Evolutionary conservation across 1,140 invertebrate species (phyloP).

Genomic region (Drosophila subpulchrella): DNA sequence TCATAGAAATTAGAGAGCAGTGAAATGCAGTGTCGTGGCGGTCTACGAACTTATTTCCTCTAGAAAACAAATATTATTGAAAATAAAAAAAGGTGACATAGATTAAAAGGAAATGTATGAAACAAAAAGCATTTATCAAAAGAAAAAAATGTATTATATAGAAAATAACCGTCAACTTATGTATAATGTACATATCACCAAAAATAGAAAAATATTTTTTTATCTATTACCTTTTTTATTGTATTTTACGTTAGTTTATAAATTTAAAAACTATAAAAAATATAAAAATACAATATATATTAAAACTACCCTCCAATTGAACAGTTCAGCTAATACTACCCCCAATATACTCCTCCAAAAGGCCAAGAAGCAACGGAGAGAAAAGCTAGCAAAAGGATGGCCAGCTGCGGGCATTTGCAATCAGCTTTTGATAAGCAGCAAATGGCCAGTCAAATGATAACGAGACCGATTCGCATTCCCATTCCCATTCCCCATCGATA

Average conservation of each 20-base stretch:
- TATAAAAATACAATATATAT: not conserved
- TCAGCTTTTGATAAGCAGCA: conserved; percentile 81
- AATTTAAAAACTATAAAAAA: not conserved
- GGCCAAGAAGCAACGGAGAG: conserved; percentile 10
- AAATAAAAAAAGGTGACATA: no score
- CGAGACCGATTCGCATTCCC: conserved; percentile 51
- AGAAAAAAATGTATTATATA: no score
- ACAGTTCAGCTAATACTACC: not conserved
- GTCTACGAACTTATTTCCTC: not conserved
- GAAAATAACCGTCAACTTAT: no score
- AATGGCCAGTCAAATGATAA: conserved; percentile 82
- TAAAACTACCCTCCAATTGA: not conserved
- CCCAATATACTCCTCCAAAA: not conserved
- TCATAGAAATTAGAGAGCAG: not conserved
- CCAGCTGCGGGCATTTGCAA: conserved; percentile 70
- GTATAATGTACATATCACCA: no score
- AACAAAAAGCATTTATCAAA: no score
- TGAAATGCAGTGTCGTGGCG: not conserved
- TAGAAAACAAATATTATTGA: not conserved
- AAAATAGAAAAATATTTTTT: no score
- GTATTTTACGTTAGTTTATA: no score
- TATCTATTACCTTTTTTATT: no score
- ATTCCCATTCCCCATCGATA: conserved; percentile 27
- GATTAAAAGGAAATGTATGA: no score
- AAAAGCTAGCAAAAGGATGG: conserved; percentile 22